Evolutionary conservation across 1,140 invertebrate species (phyloP).

Genomic region (Stegodyphus mimosarum): DNA sequence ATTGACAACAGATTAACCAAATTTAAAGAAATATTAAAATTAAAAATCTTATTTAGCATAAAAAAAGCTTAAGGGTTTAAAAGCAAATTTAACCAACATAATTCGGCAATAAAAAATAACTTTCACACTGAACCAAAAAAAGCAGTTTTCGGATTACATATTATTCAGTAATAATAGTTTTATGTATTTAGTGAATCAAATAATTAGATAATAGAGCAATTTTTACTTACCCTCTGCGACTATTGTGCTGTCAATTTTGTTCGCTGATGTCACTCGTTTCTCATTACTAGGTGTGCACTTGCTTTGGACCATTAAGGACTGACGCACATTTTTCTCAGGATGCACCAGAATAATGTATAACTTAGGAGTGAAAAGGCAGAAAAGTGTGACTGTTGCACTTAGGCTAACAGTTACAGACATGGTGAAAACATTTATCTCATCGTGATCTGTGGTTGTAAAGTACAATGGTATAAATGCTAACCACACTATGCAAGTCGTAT

Average conservation of each 20-base stretch:
- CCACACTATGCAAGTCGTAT: slow-evolving; percentile 94
- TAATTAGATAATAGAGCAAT: not conserved
- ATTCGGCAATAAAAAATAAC: no score
- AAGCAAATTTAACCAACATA: no score
- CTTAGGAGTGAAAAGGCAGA: slow-evolving; percentile 91
- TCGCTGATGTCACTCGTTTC: not conserved
- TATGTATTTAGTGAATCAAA: not conserved
- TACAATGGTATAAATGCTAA: slow-evolving; percentile 89
- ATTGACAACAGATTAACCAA: no score
- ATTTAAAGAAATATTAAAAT: no score
- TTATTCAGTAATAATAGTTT: not conserved
- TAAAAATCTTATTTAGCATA: no score
- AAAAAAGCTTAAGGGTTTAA: no score
- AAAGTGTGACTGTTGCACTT: slow-evolving; percentile 88
- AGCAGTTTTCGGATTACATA: no score
- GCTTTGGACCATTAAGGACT: slow-evolving; percentile 82
- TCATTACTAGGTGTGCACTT: not conserved
- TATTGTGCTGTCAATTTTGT: not conserved
- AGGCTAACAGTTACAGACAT: slow-evolving; percentile 92
- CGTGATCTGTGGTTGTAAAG: slow-evolving; percentile 83
- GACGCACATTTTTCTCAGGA: slow-evolving; percentile 90
- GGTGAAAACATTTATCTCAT: slow-evolving; percentile 86
- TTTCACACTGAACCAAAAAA: no score
- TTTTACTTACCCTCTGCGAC: not conserved
- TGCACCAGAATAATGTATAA: slow-evolving; percentile 92